Conservation (phyloP, 2,888 invertebrate genomes). For the Eupeodes latifasciatus region DNA sequence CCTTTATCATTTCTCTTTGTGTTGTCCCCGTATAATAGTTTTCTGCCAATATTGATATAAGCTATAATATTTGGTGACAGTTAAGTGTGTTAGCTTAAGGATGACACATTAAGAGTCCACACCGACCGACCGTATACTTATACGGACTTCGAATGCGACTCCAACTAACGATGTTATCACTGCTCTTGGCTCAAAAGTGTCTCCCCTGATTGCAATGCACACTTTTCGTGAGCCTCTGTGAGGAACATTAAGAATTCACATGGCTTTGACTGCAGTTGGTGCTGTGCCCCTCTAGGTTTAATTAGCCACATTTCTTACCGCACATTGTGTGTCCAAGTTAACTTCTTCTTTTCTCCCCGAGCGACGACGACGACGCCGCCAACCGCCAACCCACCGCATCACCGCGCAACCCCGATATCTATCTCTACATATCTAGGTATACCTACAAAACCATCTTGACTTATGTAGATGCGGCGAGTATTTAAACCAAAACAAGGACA, state of each 20-base stretch:
- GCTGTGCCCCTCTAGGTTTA: slow-evolving; percentile 53
- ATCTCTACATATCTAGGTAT: slow-evolving; percentile 45
- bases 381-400: no score
- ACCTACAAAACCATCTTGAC: slow-evolving; percentile 56
- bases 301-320: slow-evolving; percentile 73
- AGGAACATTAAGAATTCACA: slow-evolving; percentile 65
- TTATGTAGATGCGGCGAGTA: slow-evolving; percentile 73
- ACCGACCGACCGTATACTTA: slow-evolving; percentile 3
- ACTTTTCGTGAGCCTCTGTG: slow-evolving; percentile 36
- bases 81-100: slow-evolving; percentile 10
- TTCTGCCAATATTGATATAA: slow-evolving; percentile 14
- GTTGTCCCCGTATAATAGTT: neutral
- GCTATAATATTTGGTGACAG: slow-evolving; percentile 33
- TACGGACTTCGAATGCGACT: neutral
- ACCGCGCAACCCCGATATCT: slow-evolving; percentile 12
- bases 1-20: neutral
- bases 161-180: slow-evolving; percentile 43
- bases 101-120: slow-evolving; percentile 46
- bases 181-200: slow-evolving; percentile 52
- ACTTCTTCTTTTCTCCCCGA: slow-evolving; percentile 56
- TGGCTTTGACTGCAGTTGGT: slow-evolving; percentile 34
- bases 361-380: slow-evolving; percentile 60
- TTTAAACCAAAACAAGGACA: slow-evolving; percentile 69
- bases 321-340: slow-evolving; percentile 75
- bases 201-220: slow-evolving; percentile 58